Evolutionary conservation across 2,797 vertebrate genomes (phyloP), one percentile per base, ranked within the genome.

Genomic region (Argya squamiceps): DNA sequence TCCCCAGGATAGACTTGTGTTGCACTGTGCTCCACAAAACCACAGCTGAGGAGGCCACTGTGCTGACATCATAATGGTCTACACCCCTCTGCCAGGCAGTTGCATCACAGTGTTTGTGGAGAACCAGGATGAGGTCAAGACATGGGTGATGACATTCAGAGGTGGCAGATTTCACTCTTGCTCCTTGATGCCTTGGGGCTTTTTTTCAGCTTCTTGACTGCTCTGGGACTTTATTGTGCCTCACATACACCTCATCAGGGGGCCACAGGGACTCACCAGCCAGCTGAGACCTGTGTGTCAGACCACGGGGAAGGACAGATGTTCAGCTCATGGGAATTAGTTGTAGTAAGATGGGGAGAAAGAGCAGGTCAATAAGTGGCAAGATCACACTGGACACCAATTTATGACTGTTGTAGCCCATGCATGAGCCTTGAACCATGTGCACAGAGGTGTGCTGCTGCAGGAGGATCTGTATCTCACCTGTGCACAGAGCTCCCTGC

Each of bases 71-170:
- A 0, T 17, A 19, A 29, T 17, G 3, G 19, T 63, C 71, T 29
- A 22, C 8, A 34, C 0, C 9, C 20, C 3, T 79, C 36, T 50
- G 15, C 27, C 15, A 55, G 18, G 36, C 37, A 73, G 20, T 1
- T 23, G 26, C 26, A 13, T 4, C 0, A 0, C 0, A 0, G 9
- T 8, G 9, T 21, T 44, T 34, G n/a, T 47, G 20, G 53, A 56
- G 58, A 46, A 76, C 20, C 22, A 71, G 26, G 44, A 12, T 18
- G 39, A 52, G 22, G 7, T 24, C 58, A 55, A 20, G 9, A 24
- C 30, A 37, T 1, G 2, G 11, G 11, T 1, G 7, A 59, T 17
- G 36, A 24, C 20, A 16, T 39, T 37, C 59, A 80, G 49, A 50
- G 23, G 22, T 50, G 23, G 5, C 29, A 76, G 32, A 49, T 75